Percentiles rank a stretch among this genome's conserved stretches.
Evolutionary conservation across 2,113 vertebrate genomes (phyloP).

Genomic region (Oreochromis spilurus): DNA sequence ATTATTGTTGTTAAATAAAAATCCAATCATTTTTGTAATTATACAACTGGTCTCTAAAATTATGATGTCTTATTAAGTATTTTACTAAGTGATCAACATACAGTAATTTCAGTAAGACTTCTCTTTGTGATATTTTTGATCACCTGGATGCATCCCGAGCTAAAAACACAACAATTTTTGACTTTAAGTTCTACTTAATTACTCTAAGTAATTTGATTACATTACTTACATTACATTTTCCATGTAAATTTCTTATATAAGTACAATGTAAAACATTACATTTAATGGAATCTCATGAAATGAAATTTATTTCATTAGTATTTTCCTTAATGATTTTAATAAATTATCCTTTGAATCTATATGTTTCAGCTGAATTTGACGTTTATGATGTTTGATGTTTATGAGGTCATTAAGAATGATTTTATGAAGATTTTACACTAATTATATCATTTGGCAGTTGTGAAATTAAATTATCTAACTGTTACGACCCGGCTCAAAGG

Average conservation of each 20-base stretch:
- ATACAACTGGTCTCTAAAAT: not conserved
- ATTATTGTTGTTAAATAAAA: not conserved
- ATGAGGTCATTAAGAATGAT: not conserved
- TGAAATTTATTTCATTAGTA: not conserved
- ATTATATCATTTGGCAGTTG: not conserved
- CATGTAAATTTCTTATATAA: not conserved
- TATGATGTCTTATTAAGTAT: not conserved
- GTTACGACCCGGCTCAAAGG: no score
- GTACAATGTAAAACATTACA: not conserved
- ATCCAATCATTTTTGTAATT: not conserved
- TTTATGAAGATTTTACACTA: not conserved
- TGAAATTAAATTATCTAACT: not conserved
- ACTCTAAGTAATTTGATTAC: not conserved
- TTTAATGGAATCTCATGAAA: not conserved
- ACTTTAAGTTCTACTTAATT: not conserved
- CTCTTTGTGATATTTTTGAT: not conserved
- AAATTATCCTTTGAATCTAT: not conserved
- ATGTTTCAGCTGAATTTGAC: not conserved
- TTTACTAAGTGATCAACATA: not conserved
- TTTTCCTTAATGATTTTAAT: not conserved
- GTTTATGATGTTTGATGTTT: not conserved
- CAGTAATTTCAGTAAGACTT: not conserved
- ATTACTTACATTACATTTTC: not conserved
- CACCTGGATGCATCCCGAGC: not conserved
- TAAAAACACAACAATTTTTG: not conserved